A percentile compares a stretch with the other conserved stretches of the same genome.
Conservation (phyloP, 2,113 vertebrate species). For the Zosterops japonicus region DNA sequence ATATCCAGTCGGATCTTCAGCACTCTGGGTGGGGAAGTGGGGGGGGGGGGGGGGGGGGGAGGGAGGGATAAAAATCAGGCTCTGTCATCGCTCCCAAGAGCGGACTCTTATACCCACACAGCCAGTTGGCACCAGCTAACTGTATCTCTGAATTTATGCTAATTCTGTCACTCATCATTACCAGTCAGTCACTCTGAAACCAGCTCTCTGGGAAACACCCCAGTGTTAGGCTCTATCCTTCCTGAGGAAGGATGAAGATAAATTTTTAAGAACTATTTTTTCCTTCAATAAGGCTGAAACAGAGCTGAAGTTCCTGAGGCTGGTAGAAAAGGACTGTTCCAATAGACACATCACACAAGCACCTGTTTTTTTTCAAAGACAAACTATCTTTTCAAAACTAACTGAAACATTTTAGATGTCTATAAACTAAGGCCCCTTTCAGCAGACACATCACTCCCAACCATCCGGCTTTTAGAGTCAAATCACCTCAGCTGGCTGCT, state of each 20-base stretch:
- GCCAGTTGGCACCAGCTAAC: slow-evolving; percentile 33
- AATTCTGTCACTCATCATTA: slow-evolving; percentile 56
- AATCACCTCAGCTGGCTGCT: neutral
- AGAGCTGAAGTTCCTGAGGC: neutral
- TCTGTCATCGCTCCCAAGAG: neutral
- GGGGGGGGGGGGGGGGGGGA: neutral
- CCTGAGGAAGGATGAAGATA: neutral
- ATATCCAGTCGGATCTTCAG: neutral
- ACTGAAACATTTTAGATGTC: neutral
- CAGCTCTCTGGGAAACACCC: slow-evolving; percentile 48
- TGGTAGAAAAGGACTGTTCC: neutral
- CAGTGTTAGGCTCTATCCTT: neutral
- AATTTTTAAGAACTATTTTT: neutral
- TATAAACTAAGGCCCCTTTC: neutral
- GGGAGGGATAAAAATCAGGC: slow-evolving; percentile 35
- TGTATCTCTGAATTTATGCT: slow-evolving; percentile 34
- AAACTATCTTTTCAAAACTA: neutral
- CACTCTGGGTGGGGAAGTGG: neutral
- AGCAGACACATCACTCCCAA: neutral
- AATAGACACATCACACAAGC: neutral
- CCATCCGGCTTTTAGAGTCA: neutral
- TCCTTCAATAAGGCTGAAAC: neutral
- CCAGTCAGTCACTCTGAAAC: slow-evolving; percentile 13
- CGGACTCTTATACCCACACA: neutral
- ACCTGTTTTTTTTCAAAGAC: neutral